Evolutionary conservation across 2,113 vertebrate genomes (phyloP), one percentile per base, ranked within the genome.

Genomic region (Pomatostomus ruficeps): DNA sequence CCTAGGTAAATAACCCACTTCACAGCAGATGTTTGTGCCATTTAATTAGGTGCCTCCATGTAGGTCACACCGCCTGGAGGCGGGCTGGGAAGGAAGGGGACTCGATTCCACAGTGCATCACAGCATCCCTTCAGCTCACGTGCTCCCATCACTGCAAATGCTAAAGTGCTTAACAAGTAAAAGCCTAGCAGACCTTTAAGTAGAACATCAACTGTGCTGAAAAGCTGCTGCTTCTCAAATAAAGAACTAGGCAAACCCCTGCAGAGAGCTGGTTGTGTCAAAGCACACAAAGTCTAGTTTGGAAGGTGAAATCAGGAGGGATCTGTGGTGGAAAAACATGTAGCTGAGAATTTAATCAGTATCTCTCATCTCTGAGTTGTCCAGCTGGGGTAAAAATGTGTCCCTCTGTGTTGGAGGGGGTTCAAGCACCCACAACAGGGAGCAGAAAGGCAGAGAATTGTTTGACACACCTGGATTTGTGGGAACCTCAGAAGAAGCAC

Each of bases 51-150:
- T 86, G 48, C 40, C 79, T 86, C 43, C 79, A 88, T 94, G 80
- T 93, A 95, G 94, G 95, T 96, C 91, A 92, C 31, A 1, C 29
- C 74, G 79, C 88, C 92, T 93, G 82, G 74, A 52, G 85, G 78
- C 54, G 31, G 89, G 83, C 66, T 81, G 28, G 68, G 87, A 38
- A 80, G 75, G 78, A 89, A 76, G 29, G 78, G 33, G n/a, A 26
- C 71, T 73, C 1, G 0, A 14, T 87, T 63, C 61, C 74, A 55
- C 40, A 1, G 9, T 48, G 55, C 1, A 3, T 85, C 89, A 51
- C 75, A 43, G 92, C 85, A 51, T 87, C 66, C 6, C 12, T 52
- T 43, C 0, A 1, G 46, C 29, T 92, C 42, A 42, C 1, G 2
- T 82, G 93, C 54, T 88, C 13, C 43, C n/a, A 26, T 36, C 46